Conservation (phyloP, 2,888 invertebrate genomes). For the Microchrysa polita region DNA sequence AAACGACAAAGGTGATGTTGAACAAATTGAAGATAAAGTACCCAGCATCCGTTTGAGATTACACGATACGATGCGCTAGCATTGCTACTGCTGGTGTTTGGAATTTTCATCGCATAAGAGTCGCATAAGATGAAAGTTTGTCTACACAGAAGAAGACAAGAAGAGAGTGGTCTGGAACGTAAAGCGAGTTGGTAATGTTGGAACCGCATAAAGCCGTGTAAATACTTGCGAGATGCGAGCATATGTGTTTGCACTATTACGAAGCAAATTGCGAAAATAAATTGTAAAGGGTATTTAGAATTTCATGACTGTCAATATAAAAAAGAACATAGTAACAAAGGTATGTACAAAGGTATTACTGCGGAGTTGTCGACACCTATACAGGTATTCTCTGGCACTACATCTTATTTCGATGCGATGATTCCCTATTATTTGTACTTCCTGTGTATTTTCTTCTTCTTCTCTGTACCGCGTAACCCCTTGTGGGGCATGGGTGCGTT, state of each 20-base stretch:
- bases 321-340: no score
- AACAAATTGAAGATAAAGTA: slow-evolving; percentile 44
- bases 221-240: neutral
- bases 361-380: no score
- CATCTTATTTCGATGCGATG: no score
- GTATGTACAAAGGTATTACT: no score
- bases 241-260: neutral
- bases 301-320: no score
- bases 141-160: neutral
- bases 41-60: slow-evolving; percentile 40
- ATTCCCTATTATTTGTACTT: no score
- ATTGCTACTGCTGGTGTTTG: no score
- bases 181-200: neutral
- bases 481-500: no score
- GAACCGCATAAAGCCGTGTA: neutral
- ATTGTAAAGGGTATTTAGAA: neutral
- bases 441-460: no score
- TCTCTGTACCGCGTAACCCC: no score
- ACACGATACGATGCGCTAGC: slow-evolving; percentile 27
- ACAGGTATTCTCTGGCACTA: no score
- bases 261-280: neutral
- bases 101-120: slow-evolving; percentile 17
- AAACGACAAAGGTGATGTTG: slow-evolving; percentile 22
- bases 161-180: neutral
- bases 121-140: slow-evolving; percentile 24